Evolutionary conservation across 2,797 vertebrate genomes (phyloP).

Genomic region (Sebastolobus altivelis): DNA sequence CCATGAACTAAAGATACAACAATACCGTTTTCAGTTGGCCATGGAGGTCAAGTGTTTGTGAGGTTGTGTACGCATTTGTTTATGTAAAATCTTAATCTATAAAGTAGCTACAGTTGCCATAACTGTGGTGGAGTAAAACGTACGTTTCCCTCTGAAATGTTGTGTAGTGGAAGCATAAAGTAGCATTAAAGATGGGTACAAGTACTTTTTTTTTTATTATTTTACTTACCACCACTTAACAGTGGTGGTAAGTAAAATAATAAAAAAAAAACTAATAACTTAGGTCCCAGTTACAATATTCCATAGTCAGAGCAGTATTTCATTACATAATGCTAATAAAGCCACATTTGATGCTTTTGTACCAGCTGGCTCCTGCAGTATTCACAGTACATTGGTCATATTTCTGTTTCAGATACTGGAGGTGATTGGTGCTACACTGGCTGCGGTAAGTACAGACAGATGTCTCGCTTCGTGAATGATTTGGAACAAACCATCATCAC

Average conservation of each 20-base stretch:
- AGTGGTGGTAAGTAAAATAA: too few species aligned
- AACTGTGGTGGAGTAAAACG: neutral
- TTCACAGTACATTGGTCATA: neutral
- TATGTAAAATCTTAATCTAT: neutral
- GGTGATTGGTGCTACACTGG: slow-evolving; percentile 73
- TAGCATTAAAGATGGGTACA: neutral
- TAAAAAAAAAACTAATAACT: too few species aligned
- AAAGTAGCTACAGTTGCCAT: neutral
- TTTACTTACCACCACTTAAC: neutral
- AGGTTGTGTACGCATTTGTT: neutral
- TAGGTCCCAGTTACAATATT: neutral
- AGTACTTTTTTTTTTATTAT: neutral
- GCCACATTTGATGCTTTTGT: neutral
- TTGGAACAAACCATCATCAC: neutral
- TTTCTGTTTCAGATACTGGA: slow-evolving; percentile 49
- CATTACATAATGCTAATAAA: neutral
- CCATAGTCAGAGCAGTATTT: neutral
- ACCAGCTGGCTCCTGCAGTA: neutral
- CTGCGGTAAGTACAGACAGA: slow-evolving; percentile 65
- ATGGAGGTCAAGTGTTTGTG: neutral
- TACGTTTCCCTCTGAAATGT: neutral
- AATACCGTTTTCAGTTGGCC: neutral
- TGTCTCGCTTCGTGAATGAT: neutral
- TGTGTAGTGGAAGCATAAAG: neutral
- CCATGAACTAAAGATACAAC: too few species aligned